Evolutionary conservation across 2,888 invertebrate genomes (phyloP).

Genomic region (Andrena dorsata): DNA sequence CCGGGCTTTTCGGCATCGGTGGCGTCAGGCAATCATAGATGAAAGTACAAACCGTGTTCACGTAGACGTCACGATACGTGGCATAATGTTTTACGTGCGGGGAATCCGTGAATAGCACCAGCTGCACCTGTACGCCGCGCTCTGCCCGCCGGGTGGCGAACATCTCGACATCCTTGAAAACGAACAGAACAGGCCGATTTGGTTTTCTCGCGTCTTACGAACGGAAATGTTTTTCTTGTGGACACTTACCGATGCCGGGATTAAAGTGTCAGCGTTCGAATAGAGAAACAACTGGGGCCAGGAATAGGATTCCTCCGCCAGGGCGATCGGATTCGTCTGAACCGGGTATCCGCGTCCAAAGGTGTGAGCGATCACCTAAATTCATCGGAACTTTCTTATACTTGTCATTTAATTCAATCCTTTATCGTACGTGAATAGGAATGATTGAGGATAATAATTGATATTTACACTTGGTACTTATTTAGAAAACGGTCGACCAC

Average conservation of each 20-base stretch:
- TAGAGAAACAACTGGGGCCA: constrained; percentile 91
- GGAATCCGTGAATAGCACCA: constrained; percentile 89
- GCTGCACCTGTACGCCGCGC: constrained; percentile 88
- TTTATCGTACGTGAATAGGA: not conserved
- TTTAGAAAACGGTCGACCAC: too few relatives aligned
- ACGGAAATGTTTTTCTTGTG: not conserved
- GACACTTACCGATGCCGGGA: constrained; percentile 86
- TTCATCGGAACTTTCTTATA: not conserved
- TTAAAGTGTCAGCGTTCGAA: constrained; percentile 89
- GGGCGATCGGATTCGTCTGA: constrained; percentile 87
- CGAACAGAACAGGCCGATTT: not conserved
- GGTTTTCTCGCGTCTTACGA: not conserved
- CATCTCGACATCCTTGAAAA: constrained; percentile 88
- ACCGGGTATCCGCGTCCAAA: constrained; percentile 83
- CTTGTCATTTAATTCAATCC: not conserved
- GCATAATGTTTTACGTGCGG: constrained; percentile 91
- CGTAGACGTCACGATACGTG: constrained; percentile 88
- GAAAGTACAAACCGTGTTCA: constrained; percentile 87
- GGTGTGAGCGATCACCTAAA: constrained; percentile 83
- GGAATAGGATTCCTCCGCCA: constrained; percentile 87
- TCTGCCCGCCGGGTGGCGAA: constrained; percentile 87
- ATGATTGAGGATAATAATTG: not conserved
- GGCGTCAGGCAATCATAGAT: constrained; percentile 87
- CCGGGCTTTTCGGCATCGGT: constrained; percentile 29
- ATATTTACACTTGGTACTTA: not conserved